phyloP scores from a whole-genome alignment of 2,797 vertebrate genomes.

The Squalus acanthias region DNA sequence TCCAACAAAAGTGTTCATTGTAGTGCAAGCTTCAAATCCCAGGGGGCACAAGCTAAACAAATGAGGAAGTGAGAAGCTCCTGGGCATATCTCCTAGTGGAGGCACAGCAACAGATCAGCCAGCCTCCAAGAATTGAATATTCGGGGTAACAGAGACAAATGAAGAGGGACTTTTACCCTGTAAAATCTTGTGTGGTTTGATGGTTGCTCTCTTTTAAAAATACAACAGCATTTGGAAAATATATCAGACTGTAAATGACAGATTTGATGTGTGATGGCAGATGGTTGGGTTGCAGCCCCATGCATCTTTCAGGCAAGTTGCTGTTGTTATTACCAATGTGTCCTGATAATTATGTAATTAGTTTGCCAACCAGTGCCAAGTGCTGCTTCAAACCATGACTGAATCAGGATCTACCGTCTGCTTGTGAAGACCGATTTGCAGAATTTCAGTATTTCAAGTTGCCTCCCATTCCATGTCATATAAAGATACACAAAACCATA shows the following conservation, averaged over 20 bases:
- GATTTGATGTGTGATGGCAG: background rate
- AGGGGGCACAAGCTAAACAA: too few species aligned
- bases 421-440: background rate
- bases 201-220: background rate
- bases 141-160: background rate
- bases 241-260: background rate
- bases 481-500: too few species aligned
- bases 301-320: background rate
- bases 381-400: background rate
- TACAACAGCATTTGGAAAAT: background rate
- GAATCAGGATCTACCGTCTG: background rate
- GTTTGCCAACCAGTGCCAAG: slow-evolving; percentile 7
- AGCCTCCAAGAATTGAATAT: background rate
- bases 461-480: background rate
- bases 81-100: background rate
- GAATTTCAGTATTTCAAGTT: background rate
- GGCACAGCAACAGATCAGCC: background rate
- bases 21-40: too few species aligned
- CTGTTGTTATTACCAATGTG: background rate
- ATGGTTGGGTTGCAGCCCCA: background rate
- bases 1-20: too few species aligned
- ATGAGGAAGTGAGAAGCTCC: too few species aligned
- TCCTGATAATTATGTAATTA: slow-evolving; percentile 27
- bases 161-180: background rate
- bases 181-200: background rate